These are phyloP conservation scores for Bradypus variegatus DNA, from an alignment of 2,797 vertebrate genomes.

Conservation along the genomic window DNA sequence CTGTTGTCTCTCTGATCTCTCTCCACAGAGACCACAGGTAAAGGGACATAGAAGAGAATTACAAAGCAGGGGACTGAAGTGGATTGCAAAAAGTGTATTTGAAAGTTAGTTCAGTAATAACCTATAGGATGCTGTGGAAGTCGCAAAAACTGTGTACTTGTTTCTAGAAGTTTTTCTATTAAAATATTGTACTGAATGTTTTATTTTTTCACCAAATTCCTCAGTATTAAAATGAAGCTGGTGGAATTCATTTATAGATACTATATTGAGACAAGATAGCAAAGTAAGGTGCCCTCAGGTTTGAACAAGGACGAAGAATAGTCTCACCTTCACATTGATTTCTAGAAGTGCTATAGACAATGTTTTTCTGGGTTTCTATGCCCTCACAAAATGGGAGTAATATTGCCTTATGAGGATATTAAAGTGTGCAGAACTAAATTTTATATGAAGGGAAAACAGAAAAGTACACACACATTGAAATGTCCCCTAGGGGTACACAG, in stretches of 20 bases:
- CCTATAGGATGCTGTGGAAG: background rate
- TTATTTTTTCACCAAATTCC: background rate
- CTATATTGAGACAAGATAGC: background rate
- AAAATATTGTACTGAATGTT: background rate
- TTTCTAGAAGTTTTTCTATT: conserved; percentile 23
- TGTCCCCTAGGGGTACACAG: background rate
- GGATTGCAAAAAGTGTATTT: conserved; percentile 24
- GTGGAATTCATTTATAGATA: background rate
- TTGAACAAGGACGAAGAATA: background rate
- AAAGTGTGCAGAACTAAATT: background rate
- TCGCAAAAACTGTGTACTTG: background rate
- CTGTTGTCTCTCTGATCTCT: background rate
- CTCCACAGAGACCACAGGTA: background rate
- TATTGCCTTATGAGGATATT: background rate
- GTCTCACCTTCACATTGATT: conserved; percentile 13
- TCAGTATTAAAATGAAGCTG: background rate
- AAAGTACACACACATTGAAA: background rate
- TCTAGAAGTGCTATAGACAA: background rate
- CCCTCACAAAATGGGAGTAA: background rate
- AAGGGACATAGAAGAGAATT: conserved; percentile 14
- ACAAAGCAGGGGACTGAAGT: background rate
- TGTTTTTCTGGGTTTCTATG: background rate
- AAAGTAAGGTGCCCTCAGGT: background rate
- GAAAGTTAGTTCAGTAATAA: background rate
- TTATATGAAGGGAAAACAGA: background rate